These are phyloP conservation scores for Cataglyphis cursor DNA, from an alignment of 2,888 invertebrate genomes.

Conservation along the genomic window DNA sequence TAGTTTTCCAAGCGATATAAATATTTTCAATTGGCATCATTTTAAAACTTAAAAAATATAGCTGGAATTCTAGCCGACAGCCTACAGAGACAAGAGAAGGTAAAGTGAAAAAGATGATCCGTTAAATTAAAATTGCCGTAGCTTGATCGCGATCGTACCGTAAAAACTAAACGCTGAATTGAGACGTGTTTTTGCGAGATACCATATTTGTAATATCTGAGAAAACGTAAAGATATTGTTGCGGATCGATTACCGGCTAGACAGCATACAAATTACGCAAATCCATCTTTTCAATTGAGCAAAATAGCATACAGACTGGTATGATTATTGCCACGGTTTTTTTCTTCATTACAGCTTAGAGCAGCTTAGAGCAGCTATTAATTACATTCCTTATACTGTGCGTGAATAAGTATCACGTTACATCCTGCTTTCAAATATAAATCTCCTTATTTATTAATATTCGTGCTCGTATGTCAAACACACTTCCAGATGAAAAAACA, in stretches of 20 bases:
- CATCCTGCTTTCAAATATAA: constrained; percentile 30
- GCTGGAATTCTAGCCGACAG: background rate
- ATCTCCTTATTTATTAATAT: constrained; percentile 14
- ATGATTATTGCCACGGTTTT: constrained; percentile 17
- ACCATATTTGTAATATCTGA: constrained; percentile 18
- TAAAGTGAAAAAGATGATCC: constrained; percentile 24
- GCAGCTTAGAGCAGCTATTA: background rate
- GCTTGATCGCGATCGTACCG: background rate
- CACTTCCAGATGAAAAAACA: background rate
- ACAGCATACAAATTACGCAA: constrained; percentile 38
- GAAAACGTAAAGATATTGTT: constrained; percentile 25
- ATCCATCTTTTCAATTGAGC: constrained; percentile 43
- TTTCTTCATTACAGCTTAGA: constrained; percentile 10
- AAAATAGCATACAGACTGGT: constrained; percentile 4
- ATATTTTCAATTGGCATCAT: background rate
- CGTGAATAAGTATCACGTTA: constrained; percentile 10
- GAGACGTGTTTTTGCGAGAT: constrained; percentile 31
- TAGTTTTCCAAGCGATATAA: background rate
- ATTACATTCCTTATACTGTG: constrained; percentile 13
- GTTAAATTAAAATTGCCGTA: constrained; percentile 29
- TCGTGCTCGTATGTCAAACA: background rate
- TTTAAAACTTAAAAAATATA: background rate
- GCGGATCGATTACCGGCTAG: constrained; percentile 24
- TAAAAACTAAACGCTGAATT: constrained; percentile 9
- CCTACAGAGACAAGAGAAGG: background rate